Base-by-base conservation (phyloP, 2,797 vertebrate genomes). In the Rousettus madagascariensis region DNA sequence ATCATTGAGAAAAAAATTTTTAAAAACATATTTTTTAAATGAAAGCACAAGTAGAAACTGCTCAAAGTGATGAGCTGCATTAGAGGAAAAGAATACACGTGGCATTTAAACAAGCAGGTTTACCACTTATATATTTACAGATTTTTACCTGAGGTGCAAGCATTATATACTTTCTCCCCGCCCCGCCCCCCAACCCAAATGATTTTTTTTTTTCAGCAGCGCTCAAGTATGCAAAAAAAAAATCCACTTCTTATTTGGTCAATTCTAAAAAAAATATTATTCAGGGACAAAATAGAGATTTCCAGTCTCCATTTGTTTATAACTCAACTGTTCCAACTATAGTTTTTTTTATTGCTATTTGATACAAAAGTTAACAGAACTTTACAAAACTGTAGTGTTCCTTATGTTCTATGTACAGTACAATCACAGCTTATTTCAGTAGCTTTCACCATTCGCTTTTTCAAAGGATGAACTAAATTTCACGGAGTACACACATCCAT, bases 341-440 rank as follows among this genome's bases (percentile, higher is more conserved):
- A 93, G 75, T 88, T 87, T 97, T 98, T 98, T 97, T 98, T 98
- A 98, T 98, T 98, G 98, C 98, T 98, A 98, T 98, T 98, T 98
- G 98, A 98, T 98, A 98, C 94, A 97, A 98, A 98, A 96, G 97
- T 98, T 93, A 98, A 98, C 98, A 98, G 98, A 97, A 98, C 97
- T 96, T 97, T 97, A 96, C 94, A 98, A 90, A 98, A 98, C 98
- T 98, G 99, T 99, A 99, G 99, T 98, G 98, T 98, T 98, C 98
- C 95, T 97, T 74, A 88, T 63, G 96, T 85, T 16, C 53, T 92
- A 97, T 95, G 95, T 71, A 97, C 95, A 98, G 97, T 97, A 97
- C 98, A 97, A 97, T 98, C 98, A 98, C 98, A 98, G 98, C 98
- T 98, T 98, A 98, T 96, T 96, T 98, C 98, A 98, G 97, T 98